Conservation (phyloP, 2,888 invertebrate genomes). For the Eurois occulta region DNA sequence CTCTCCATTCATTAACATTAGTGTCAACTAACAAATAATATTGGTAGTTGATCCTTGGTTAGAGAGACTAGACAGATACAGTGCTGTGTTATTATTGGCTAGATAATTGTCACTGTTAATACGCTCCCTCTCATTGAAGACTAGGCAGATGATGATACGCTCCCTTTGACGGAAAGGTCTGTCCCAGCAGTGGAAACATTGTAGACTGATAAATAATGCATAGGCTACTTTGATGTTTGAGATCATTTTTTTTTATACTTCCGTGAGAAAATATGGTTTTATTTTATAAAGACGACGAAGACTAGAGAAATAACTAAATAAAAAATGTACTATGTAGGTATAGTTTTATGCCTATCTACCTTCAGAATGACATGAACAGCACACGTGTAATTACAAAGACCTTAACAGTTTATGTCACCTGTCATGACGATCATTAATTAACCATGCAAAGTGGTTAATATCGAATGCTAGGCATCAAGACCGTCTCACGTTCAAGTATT, state of each 20-base stretch:
- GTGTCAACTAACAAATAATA: not conserved
- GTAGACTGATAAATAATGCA: not conserved
- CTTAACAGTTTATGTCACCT: constrained; percentile 35
- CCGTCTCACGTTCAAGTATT: constrained; percentile 4
- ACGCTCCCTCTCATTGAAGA: not conserved
- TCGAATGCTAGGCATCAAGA: constrained; percentile 35
- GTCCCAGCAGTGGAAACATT: not conserved
- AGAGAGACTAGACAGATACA: not conserved
- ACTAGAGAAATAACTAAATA: not conserved
- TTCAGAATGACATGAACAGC: not conserved
- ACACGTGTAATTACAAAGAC: constrained; percentile 29
- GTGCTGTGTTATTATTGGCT: not conserved
- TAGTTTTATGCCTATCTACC: not conserved
- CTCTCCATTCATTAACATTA: too few species aligned
- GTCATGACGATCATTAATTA: constrained; percentile 54
- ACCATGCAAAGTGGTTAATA: constrained; percentile 58
- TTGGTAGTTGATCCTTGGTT: too few species aligned
- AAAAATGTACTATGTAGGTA: not conserved
- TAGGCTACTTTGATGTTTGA: not conserved
- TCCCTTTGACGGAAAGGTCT: not conserved
- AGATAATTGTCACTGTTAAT: not conserved
- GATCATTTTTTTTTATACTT: not conserved
- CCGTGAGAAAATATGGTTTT: not conserved
- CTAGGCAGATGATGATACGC: not conserved
- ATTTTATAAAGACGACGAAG: not conserved